Evolutionary conservation across 2,797 vertebrate species (phyloP).

Genomic region (Lagodon rhomboides): DNA sequence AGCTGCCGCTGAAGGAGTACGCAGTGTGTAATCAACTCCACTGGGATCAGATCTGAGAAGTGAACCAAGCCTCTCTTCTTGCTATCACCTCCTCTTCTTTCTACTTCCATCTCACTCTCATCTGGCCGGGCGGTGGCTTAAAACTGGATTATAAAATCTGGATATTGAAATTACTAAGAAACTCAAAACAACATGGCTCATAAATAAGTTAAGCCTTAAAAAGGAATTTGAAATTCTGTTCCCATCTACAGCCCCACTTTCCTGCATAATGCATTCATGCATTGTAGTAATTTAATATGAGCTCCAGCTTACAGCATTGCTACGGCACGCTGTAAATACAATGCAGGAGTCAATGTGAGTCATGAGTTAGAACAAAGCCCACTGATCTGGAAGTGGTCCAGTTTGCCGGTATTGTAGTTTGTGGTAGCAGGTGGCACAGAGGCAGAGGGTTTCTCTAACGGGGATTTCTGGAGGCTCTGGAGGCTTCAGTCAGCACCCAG

Average conservation of each 20-base stretch:
- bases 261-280: conserved; percentile 17
- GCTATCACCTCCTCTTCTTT: conserved; percentile 12
- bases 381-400: conserved; percentile 9
- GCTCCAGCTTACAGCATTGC: background rate
- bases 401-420: conserved; percentile 8
- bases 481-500: conserved; percentile 16
- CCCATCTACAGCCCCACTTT: background rate
- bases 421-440: conserved; percentile 21
- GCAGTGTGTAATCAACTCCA: conserved; percentile 65
- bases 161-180: background rate
- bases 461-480: conserved; percentile 32
- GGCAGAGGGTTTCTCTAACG: conserved; percentile 12
- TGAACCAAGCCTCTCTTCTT: conserved; percentile 47
- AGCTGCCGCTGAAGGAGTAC: conserved; percentile 54
- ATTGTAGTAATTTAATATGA: conserved; percentile 7
- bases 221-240: background rate
- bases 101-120: conserved; percentile 6
- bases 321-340: background rate
- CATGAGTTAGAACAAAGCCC: conserved; percentile 14
- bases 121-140: background rate
- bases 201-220: background rate
- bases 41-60: conserved; percentile 61
- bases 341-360: conserved; percentile 6
- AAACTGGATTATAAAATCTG: background rate
- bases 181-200: background rate